phyloP scores from a whole-genome alignment of 37 sponge, comb jelly and placozoan genomes.

The Chondrilla cf. caribensis region DNA sequence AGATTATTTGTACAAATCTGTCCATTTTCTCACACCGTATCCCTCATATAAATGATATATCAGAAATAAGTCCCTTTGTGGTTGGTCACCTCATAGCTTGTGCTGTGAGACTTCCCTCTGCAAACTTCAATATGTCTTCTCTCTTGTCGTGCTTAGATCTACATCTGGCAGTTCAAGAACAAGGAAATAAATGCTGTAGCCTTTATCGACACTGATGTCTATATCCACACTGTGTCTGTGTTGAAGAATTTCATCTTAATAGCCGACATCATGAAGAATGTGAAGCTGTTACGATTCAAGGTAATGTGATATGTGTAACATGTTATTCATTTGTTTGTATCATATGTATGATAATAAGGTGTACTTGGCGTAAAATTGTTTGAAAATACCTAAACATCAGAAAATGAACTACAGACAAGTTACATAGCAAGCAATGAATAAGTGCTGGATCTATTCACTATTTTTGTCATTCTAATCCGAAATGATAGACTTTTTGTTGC shows the following conservation, averaged over 20 bases:
- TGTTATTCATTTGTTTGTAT: not conserved
- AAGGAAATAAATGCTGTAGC: constrained; percentile 94
- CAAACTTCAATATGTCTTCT: too few species aligned
- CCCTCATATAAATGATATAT: too few species aligned
- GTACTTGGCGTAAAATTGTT: not conserved
- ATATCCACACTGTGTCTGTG: constrained; percentile 74
- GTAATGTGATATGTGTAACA: constrained; percentile 27
- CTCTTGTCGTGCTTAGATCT: constrained; percentile 87
- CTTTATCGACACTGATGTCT: constrained; percentile 97
- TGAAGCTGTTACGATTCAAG: constrained; percentile 80
- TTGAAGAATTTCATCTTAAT: constrained; percentile 89
- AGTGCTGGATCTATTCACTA: too few species aligned
- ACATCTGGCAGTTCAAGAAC: constrained; percentile 95
- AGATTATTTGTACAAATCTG: too few species aligned
- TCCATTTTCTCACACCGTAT: too few species aligned
- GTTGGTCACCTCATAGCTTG: too few species aligned
- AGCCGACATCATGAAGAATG: constrained; percentile 80
- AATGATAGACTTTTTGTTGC: too few species aligned
- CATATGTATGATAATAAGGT: not conserved
- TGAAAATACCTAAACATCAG: not conserved
- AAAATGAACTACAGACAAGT: too few species aligned
- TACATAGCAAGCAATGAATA: too few species aligned
- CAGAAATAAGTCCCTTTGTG: too few species aligned
- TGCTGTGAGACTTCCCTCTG: too few species aligned
- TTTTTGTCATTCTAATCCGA: too few species aligned